A percentile compares a stretch with the other conserved stretches of the same genome.
Evolutionary conservation across 92 coral and sea anemone species (phyloP).

Genomic region (Hydrozoanthus gracilis): DNA sequence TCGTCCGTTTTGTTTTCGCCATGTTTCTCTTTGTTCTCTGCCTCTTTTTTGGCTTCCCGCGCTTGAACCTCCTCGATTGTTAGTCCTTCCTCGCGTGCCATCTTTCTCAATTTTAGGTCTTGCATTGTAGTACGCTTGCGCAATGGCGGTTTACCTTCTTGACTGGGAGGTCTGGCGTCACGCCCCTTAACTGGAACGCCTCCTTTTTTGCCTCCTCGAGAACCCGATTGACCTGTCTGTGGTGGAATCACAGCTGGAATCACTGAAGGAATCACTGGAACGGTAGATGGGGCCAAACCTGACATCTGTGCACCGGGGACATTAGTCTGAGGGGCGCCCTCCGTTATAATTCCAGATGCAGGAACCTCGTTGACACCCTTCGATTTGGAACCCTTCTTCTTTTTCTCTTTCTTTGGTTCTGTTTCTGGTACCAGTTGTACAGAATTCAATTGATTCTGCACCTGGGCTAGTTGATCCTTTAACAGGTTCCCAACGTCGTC

Average conservation of each 20-base stretch:
- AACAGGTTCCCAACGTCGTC: conserved; percentile 81
- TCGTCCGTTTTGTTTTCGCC: conserved; percentile 65
- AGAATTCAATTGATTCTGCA: conserved; percentile 77
- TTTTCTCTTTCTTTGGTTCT: conserved; percentile 70
- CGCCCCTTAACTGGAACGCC: conserved; percentile 65
- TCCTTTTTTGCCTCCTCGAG: conserved; percentile 62
- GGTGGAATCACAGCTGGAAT: conserved; percentile 78
- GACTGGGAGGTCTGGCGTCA: conserved; percentile 62
- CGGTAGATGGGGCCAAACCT: conserved; percentile 56
- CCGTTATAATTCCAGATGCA: conserved; percentile 77
- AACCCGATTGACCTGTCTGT: conserved; percentile 51
- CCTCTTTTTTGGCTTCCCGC: conserved; percentile 67
- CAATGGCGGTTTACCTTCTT: conserved; percentile 66
- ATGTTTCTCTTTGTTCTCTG: conserved; percentile 43
- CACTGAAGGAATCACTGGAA: conserved; percentile 39
- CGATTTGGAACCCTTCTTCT: conserved; percentile 64
- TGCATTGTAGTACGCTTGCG: conserved; percentile 73
- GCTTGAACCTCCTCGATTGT: conserved; percentile 80
- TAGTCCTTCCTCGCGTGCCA: conserved; percentile 81
- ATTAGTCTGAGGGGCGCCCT: conserved; percentile 63
- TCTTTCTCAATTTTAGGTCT: conserved; percentile 78
- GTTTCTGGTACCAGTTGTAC: conserved; percentile 78
- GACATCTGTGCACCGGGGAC: conserved; percentile 28
- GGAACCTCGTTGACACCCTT: conserved; percentile 76
- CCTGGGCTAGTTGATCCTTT: conserved; percentile 83